Evolutionary conservation across 2,888 invertebrate species (phyloP).

Genomic region (Aethes cnicana): DNA sequence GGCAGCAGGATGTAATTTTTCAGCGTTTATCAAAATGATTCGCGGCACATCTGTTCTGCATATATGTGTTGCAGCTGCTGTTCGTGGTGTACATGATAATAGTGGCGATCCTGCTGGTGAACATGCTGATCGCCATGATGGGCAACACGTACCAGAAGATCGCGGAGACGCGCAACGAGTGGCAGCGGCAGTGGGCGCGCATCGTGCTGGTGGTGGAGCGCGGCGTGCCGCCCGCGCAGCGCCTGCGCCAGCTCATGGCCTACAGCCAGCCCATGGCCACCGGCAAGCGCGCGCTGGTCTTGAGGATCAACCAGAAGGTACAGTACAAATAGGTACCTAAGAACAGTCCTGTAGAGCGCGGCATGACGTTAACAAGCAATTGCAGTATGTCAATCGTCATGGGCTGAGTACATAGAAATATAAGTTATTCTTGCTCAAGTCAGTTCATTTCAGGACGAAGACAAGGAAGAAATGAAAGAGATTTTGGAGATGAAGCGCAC

Average conservation of each 20-base stretch:
- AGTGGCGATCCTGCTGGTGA: slow-evolving; percentile 96
- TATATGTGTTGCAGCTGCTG: slow-evolving; percentile 82
- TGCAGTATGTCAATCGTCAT: too few relatives aligned
- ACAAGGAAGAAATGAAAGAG: slow-evolving; percentile 96
- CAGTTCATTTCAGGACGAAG: slow-evolving; percentile 89
- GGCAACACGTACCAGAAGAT: slow-evolving; percentile 99
- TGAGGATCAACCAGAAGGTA: slow-evolving; percentile 94
- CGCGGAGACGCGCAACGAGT: slow-evolving; percentile 97
- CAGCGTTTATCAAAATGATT: too few relatives aligned
- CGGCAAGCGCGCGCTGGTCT: slow-evolving; percentile 91
- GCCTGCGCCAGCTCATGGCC: slow-evolving; percentile 91
- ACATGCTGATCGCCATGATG: slow-evolving; percentile 99
- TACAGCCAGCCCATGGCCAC: slow-evolving; percentile 98
- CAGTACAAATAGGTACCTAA: too few relatives aligned
- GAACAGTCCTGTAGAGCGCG: too few relatives aligned
- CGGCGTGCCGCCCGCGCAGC: slow-evolving; percentile 95
- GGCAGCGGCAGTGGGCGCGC: slow-evolving; percentile 99
- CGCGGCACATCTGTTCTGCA: background rate
- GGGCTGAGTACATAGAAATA: too few relatives aligned
- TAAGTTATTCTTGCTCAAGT: background rate
- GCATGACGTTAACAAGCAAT: too few relatives aligned
- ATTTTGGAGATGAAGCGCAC: slow-evolving; percentile 94
- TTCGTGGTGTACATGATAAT: slow-evolving; percentile 99
- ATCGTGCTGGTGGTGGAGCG: slow-evolving; percentile 98
- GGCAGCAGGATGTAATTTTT: too few relatives aligned